These are phyloP conservation scores for Aphaenogaster rudis DNA, from an alignment of 1,140 invertebrate genomes.

Conservation along the genomic window DNA sequence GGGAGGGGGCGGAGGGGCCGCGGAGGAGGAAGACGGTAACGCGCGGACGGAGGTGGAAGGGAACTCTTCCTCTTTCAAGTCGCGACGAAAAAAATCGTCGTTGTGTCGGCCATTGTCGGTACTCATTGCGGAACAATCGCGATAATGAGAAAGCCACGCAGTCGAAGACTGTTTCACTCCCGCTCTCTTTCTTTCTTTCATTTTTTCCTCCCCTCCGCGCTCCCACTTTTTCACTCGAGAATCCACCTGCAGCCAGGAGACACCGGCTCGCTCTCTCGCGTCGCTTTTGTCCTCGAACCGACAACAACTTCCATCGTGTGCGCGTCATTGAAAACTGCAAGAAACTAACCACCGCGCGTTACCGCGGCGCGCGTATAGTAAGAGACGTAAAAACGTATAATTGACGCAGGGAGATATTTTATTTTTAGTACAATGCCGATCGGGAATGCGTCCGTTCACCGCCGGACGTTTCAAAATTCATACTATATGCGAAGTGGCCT, in stretches of 20 bases:
- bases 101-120: slow-evolving; percentile 83
- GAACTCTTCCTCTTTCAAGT: slow-evolving; percentile 49
- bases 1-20: too few species aligned
- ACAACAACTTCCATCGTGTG: slow-evolving; percentile 48
- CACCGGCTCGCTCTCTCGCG: not conserved
- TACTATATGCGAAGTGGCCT: not conserved
- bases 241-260: slow-evolving; percentile 20
- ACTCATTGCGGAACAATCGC: slow-evolving; percentile 82
- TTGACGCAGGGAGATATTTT: not conserved
- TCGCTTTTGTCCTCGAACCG: slow-evolving; percentile 59
- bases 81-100: slow-evolving; percentile 74
- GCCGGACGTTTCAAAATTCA: not conserved
- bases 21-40: not conserved
- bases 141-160: slow-evolving; percentile 85
- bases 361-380: not conserved
- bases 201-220: slow-evolving; percentile 9
- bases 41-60: slow-evolving; percentile 11
- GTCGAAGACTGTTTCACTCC: slow-evolving; percentile 69
- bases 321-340: slow-evolving; percentile 47
- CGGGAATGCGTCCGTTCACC: not conserved
- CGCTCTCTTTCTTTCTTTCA: slow-evolving; percentile 39
- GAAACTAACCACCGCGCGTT: slow-evolving; percentile 25
- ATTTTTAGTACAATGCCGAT: not conserved
- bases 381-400: slow-evolving; percentile 9
- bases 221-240: slow-evolving; percentile 55